Percentiles rank a stretch among this genome's conserved stretches.
Conservation (phyloP, 1,140 invertebrate genomes). For the Zaprionus kolodkinae region DNA sequence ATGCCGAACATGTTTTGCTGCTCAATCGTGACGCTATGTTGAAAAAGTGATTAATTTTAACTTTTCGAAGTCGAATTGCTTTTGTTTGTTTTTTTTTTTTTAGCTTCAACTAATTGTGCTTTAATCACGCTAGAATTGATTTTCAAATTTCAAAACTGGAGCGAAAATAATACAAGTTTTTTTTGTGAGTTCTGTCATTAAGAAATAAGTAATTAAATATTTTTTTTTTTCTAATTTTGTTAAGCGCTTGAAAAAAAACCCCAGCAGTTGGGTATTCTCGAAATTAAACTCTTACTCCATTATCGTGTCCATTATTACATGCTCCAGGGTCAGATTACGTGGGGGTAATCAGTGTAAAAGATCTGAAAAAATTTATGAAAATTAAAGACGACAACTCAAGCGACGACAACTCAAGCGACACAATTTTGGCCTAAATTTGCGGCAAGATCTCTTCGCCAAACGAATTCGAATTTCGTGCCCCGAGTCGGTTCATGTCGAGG, state of each 20-base stretch:
- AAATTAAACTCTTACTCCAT: slow-evolving; percentile 1
- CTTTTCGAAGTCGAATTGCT: slow-evolving; percentile 20
- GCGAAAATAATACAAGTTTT: neutral
- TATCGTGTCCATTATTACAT: slow-evolving; percentile 17
- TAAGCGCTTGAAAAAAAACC: neutral
- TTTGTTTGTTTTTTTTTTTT: slow-evolving; percentile 5
- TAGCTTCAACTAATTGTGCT: slow-evolving; percentile 49
- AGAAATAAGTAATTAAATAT: neutral
- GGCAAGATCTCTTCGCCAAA: slow-evolving; percentile 61
- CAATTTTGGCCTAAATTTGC: slow-evolving; percentile 72
- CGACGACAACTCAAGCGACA: slow-evolving; percentile 58
- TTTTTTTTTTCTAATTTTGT: neutral
- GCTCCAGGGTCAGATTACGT: slow-evolving; percentile 39
- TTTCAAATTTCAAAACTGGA: slow-evolving; percentile 1
- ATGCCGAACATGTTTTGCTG: slow-evolving; percentile 69
- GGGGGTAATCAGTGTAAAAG: slow-evolving; percentile 43
- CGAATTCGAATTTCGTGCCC: slow-evolving; percentile 58
- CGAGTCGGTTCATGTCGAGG: slow-evolving; percentile 49
- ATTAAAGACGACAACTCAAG: slow-evolving; percentile 48
- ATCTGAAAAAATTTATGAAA: slow-evolving; percentile 64
- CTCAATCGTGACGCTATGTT: slow-evolving; percentile 62
- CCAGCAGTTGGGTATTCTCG: neutral
- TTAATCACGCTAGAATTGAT: slow-evolving; percentile 37
- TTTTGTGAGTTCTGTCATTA: neutral
- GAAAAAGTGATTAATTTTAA: slow-evolving; percentile 56